Evolutionary conservation across 2,888 invertebrate species (phyloP).

Genomic region (Apodemia zela): DNA sequence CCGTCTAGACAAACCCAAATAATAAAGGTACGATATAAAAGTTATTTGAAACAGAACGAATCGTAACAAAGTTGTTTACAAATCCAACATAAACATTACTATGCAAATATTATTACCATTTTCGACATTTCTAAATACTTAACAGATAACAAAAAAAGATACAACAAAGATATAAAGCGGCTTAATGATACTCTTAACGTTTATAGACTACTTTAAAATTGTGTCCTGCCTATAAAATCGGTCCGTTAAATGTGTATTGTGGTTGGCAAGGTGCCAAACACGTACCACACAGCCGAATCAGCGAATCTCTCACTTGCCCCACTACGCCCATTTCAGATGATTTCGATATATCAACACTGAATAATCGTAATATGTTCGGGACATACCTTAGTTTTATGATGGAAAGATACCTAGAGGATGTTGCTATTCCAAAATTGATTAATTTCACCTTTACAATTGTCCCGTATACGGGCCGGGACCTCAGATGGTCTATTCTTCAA

Average conservation of each 20-base stretch:
- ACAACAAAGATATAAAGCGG: slow-evolving; percentile 40
- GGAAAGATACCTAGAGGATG: neutral
- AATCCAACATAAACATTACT: slow-evolving; percentile 15
- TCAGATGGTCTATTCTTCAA: no score
- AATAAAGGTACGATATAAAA: slow-evolving; percentile 10
- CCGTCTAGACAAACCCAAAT: slow-evolving; percentile 1
- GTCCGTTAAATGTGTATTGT: slow-evolving; percentile 63
- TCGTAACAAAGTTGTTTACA: slow-evolving; percentile 8
- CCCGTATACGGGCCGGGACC: no score
- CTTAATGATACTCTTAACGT: slow-evolving; percentile 63
- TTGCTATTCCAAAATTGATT: no score
- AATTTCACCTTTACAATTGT: no score
- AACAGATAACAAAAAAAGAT: slow-evolving; percentile 39
- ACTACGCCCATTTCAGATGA: slow-evolving; percentile 46
- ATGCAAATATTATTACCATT: slow-evolving; percentile 20
- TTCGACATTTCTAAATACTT: slow-evolving; percentile 21
- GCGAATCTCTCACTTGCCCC: slow-evolving; percentile 58
- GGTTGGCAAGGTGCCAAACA: slow-evolving; percentile 63
- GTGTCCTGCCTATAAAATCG: slow-evolving; percentile 68
- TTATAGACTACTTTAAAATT: slow-evolving; percentile 68
- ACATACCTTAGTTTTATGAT: neutral
- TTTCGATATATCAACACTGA: slow-evolving; percentile 53
- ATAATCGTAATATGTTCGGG: neutral
- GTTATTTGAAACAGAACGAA: slow-evolving; percentile 10
- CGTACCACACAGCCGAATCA: slow-evolving; percentile 56